Conservation (phyloP, 2,113 vertebrate genomes). For the Lontra canadensis region DNA sequence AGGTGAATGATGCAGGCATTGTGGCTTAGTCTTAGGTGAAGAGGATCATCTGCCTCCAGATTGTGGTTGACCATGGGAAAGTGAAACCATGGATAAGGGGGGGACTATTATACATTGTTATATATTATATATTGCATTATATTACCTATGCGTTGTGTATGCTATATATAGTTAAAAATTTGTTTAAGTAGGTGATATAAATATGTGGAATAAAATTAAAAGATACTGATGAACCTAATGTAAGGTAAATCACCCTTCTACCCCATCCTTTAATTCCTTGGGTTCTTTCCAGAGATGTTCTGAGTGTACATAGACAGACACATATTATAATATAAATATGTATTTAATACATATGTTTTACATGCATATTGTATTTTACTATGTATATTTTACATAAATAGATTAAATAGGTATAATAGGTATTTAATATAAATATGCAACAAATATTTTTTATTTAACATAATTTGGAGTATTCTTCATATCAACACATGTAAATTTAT, state of each 20-base stretch:
- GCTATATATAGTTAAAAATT: background rate
- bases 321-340: background rate
- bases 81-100: background rate
- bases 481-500: background rate
- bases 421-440: background rate
- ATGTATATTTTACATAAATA: background rate
- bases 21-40: background rate
- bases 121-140: background rate
- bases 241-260: background rate
- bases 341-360: background rate
- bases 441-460: background rate
- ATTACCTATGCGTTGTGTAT: background rate
- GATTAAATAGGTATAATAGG: background rate
- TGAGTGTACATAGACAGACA: background rate
- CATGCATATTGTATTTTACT: background rate
- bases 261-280: background rate
- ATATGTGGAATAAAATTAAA: slow-evolving; percentile 19
- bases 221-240: background rate
- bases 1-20: background rate
- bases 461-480: background rate
- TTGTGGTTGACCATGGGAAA: background rate
- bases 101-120: background rate
- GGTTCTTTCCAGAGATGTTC: slow-evolving; percentile 23
- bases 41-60: background rate
- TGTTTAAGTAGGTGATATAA: background rate